Percentiles rank a stretch among this genome's conserved stretches.
These are phyloP conservation scores for Epizoanthus stellaris DNA, from an alignment of 92 coral and sea anemone genomes.

Conservation along the genomic window DNA sequence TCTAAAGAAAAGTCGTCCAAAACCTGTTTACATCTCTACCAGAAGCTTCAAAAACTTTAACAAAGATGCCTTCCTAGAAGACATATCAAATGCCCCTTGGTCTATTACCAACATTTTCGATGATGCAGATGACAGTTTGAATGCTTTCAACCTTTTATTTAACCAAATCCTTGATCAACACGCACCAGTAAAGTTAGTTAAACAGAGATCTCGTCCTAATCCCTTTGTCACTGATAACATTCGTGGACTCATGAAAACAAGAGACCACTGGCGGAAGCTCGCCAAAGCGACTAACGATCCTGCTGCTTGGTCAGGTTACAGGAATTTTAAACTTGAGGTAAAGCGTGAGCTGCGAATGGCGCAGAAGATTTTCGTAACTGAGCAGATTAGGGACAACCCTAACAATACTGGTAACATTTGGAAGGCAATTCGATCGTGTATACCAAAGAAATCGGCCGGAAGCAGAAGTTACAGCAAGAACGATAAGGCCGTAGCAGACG, in stretches of 20 bases:
- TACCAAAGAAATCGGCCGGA: slow-evolving; percentile 58
- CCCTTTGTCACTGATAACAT: slow-evolving; percentile 28
- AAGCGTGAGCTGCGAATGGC: slow-evolving; percentile 48
- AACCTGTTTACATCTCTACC: slow-evolving; percentile 36
- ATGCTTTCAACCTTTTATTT: slow-evolving; percentile 29
- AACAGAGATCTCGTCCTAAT: slow-evolving; percentile 23
- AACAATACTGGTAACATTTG: slow-evolving; percentile 49
- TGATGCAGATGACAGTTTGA: slow-evolving; percentile 17
- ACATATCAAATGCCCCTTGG: slow-evolving; percentile 41
- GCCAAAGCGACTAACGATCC: slow-evolving; percentile 49
- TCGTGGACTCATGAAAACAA: slow-evolving; percentile 39
- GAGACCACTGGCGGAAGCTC: slow-evolving; percentile 34
- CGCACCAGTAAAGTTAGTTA: slow-evolving; percentile 11
- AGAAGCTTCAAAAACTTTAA: slow-evolving; percentile 45
- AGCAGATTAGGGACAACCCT: slow-evolving; percentile 44
- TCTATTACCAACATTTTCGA: slow-evolving; percentile 15
- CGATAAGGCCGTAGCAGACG: slow-evolving; percentile 37
- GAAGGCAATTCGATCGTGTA: slow-evolving; percentile 55
- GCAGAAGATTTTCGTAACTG: slow-evolving; percentile 35
- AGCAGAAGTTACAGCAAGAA: slow-evolving; percentile 19
- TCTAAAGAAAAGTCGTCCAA: slow-evolving; percentile 30
- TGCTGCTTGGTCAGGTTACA: slow-evolving; percentile 47
- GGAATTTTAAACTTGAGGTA: slow-evolving; percentile 50
- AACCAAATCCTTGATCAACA: slow-evolving; percentile 25
- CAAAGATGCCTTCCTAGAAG: slow-evolving; percentile 21